These are phyloP conservation scores for Chymomyza costata DNA, from an alignment of 1,140 invertebrate species.

Conservation along the genomic window DNA sequence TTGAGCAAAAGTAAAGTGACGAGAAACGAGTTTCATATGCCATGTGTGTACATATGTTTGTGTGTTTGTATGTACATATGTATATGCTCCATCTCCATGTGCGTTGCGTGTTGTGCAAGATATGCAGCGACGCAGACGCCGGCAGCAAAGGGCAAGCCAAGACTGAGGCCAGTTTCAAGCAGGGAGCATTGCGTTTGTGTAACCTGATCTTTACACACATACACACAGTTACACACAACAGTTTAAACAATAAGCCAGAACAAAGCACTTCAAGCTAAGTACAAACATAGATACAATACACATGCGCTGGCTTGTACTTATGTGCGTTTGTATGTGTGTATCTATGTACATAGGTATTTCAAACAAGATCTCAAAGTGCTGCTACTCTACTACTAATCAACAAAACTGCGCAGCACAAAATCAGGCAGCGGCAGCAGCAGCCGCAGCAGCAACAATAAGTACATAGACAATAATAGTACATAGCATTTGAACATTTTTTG, in stretches of 20 bases:
- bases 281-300: too few species aligned
- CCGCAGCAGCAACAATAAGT: slow-evolving; percentile 20
- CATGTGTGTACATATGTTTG: neutral
- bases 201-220: slow-evolving; percentile 46
- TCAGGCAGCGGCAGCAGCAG: too few species aligned
- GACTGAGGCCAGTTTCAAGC: slow-evolving; percentile 13
- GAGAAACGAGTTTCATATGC: slow-evolving; percentile 21
- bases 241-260: slow-evolving; percentile 44
- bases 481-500: too few species aligned
- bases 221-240: too few species aligned
- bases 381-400: too few species aligned
- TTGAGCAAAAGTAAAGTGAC: slow-evolving; percentile 22
- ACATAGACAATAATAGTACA: too few species aligned
- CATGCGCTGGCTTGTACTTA: too few species aligned
- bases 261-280: slow-evolving; percentile 47
- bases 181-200: slow-evolving; percentile 42
- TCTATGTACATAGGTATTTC: too few species aligned
- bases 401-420: too few species aligned
- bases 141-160: slow-evolving; percentile 20
- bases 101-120: neutral
- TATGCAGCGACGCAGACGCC: too few species aligned
- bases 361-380: too few species aligned
- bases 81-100: neutral
- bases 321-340: too few species aligned
- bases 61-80: slow-evolving; percentile 1